Evolutionary conservation across 2,888 invertebrate genomes (phyloP), one percentile per base, ranked within the genome.

Genomic region (Torymus tubicola): DNA sequence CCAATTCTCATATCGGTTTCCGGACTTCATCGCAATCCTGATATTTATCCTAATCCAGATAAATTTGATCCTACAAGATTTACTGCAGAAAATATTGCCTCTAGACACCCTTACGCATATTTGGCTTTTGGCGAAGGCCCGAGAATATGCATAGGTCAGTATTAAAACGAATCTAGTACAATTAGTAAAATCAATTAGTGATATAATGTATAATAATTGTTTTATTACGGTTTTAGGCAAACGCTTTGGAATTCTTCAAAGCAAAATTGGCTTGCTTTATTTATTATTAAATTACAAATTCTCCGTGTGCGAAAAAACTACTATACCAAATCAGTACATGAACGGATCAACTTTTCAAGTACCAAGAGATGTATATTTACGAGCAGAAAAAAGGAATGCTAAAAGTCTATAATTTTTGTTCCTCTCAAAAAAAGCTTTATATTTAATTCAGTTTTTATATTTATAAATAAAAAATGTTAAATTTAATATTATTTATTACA

Each of bases 31-130:
- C 88, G 88, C 72, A 91, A 92, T 84, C 88, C 90, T 2, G 86
- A 91, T 42, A 88, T 90, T 84, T 92, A 87, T 84, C 90, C 91
- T 0, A 85, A 92, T 42, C 92, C 92, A 0, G 87, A 90, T 2
- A 88, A 86, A 82, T 93, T 92, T 83, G 90, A 92, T 83, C 92
- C 92, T 0, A 91, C 91, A 70, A 86, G 92, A 42, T 92, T 92
- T 83, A 85, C 84, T 42, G 86, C 88, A 2, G 91, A 91, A 69
- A 85, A 83, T 55, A 77, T 84, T 10, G 83, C 83, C 13, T 42
- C 71, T 13, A 80, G 85, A 61, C 81, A 82, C 71, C 77, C 84
- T 42, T 84, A 82, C 60, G 24, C 80, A 1, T 84, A 84, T 82
- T 76, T 86, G 18, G 83, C 83, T 1, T 85, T 85, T 24, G 85